Base-by-base conservation (phyloP, 64 coral and sea anemone species). In the Dendrophyllia cribrosa region DNA sequence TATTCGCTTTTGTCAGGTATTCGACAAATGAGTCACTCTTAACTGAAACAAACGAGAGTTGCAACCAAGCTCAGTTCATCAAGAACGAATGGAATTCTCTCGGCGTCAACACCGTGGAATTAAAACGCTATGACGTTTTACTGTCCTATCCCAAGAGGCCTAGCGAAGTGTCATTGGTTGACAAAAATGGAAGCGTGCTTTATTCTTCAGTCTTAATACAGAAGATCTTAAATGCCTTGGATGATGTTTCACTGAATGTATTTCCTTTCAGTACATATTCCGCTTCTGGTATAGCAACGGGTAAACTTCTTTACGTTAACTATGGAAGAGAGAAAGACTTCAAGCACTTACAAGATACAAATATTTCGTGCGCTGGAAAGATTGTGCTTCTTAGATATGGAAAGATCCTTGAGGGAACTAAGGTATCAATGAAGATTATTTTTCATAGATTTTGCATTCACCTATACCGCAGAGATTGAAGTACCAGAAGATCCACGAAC, bases 251-350 rank as follows among this genome's bases (percentile, higher is more conserved):
- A 20, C 49, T 22, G 26, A 59, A 70, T 15, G 43, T 79, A 1
- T 59, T 76, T n/a, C 95, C 92, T 43, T 97, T 94, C 56, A 93
- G 90, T 87, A 74, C 88, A 1, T 91, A 82, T 67, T 91, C 88
- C 34, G 59, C 21, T 17, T 94, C 92, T 59, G 95, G 92, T 4
- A 55, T 88, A 21, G 83, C 87, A 12, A 78, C 85, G 74, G 91
- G 91, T 3, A 76, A 62, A 58, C 60, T 97, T 49, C 47, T 93
- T 3, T 97, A 93, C 77, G 92, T 97, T 10, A 97, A 97, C 45
- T 97, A 97, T 82, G 95, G 80, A 14, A 90, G 83, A 88, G 67
- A 86, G 22, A 89, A 90, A 58, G 95, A 97, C 77, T 97, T 97
- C 82, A 58, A 88, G 44, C 72, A 91, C 46, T 67, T 97, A 6